Evolutionary conservation across 2,113 vertebrate genomes (phyloP), one percentile per base, ranked within the genome.

Genomic region (Entomyzon cyanotis): DNA sequence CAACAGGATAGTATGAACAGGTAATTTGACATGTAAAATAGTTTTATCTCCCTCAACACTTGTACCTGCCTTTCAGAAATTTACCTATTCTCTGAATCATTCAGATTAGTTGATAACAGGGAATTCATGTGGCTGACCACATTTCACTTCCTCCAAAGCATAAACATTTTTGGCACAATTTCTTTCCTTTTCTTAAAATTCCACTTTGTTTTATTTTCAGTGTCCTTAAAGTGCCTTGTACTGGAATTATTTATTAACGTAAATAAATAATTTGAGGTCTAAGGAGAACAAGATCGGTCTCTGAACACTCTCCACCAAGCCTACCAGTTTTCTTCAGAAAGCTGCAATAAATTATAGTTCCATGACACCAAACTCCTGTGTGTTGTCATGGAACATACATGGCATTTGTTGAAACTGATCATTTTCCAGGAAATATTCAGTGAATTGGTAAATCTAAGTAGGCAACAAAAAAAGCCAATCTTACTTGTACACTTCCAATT

Each of bases 171-270:
- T 2, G 13, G 15, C 19, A 65, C 11, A 7, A 81, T 53, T 58
- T 31, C 16, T 74, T 84, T 52, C 11, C 4, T 56, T 84, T 67
- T 41, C 71, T 76, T 87, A 67, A 87, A 80, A 93, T 59, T 77
- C 15, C 10, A 50, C 35, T 65, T 84, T 59, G 22, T 7, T 60
- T 84, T 76, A 76, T 39, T 84, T 85, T 62, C 58, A 86, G 64
- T 0, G 0, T 7, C 10, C 27, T 56, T 63, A 37, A 75, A 85
- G 17, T 39, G 47, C 10, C 23, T 53, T 47, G 21, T 21, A 47
- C 21, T 19, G 15, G 20, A 87, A 80, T 85, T 62, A 85, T 56
- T 90, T 87, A 56, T 42, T 73, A 76, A 41, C 3, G 5, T 64
- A 62, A 85, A 73, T 41, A 44, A 44, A 44, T 44, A 44, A 44